Evolutionary conservation across 2,113 vertebrate species (phyloP), one percentile per base, ranked within the genome.

Genomic region (Ascaphus truei): DNA sequence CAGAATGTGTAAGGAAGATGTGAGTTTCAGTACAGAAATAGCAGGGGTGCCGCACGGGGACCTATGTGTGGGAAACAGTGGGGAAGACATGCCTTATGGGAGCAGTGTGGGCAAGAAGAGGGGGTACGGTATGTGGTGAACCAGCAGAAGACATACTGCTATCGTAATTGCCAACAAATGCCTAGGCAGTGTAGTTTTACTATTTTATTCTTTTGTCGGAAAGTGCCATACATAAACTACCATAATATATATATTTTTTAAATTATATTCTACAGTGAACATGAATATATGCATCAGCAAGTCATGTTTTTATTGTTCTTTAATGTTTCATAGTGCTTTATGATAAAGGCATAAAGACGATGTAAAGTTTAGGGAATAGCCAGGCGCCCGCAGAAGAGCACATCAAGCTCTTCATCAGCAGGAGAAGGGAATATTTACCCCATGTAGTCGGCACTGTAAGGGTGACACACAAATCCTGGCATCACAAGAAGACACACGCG

Each of bases 1-100:
- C 41, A 51, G 41, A 68, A 66, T 12, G 56, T 45, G 30, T 33
- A 68, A 57, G 64, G 20, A 45, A 57, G 50, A 55, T 55, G 27
- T 66, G 51, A 41, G 15, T 13, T 22, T 43, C 13, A 25, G 30
- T 22, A 57, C 20, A 57, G 47, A 68, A 57, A 47, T 68, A 68
- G 64, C 64, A 57, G 39, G 36, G 26, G 16, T 30, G 36, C 33
- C 31, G 27, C n/a, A 15, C 12, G 22, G 36, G 51, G 34, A 55
- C 10, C 33, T 30, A 29, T 57, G 15, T 33, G 37, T 22, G 15
- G 39, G 20, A 47, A 56, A n/a, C n/a, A n/a, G n/a, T n/a, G n/a
- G n/a, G n/a, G n/a, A n/a, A n/a, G n/a, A n/a, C n/a, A n/a, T n/a
- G n/a, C n/a, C n/a, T n/a, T n/a, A n/a, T n/a, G n/a, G n/a, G n/a